Conservation (phyloP, 1,140 invertebrate genomes). For the Ips nitidus region DNA sequence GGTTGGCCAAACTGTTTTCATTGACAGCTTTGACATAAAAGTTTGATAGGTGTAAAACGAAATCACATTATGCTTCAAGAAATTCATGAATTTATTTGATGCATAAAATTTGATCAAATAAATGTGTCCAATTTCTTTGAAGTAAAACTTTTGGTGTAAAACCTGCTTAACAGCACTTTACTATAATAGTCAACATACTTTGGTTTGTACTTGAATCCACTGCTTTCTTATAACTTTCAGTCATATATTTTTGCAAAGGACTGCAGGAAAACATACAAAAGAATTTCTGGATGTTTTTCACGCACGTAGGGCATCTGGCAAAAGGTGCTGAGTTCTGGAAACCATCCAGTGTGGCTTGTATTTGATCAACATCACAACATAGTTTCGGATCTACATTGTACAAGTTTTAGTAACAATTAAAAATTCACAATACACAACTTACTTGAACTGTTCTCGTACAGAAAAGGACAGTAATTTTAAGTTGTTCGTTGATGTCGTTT, state of each 20-base stretch:
- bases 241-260: conserved; percentile 54
- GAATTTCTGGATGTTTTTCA: conserved; percentile 58
- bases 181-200: not conserved
- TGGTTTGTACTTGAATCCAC: not conserved
- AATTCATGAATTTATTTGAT: no score
- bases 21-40: no score
- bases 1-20: no score
- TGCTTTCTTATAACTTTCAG: not conserved
- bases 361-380: conserved; percentile 60
- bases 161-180: no score
- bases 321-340: conserved; percentile 59
- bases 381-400: conserved; percentile 37
- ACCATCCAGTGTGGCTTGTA: conserved; percentile 53
- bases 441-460: conserved; percentile 24
- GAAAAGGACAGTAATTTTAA: conserved; percentile 37
- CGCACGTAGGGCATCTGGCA: conserved; percentile 63
- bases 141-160: no score
- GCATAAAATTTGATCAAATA: no score
- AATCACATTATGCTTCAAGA: no score
- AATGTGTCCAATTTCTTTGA: no score
- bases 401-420: conserved; percentile 1
- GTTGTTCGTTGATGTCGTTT: conserved; percentile 1
- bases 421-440: not conserved
- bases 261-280: conserved; percentile 66
- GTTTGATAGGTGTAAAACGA: no score